Evolutionary conservation across 1,140 invertebrate genomes (phyloP), one percentile per base, ranked within the genome.

Genomic region (Drosophila paulistorum): DNA sequence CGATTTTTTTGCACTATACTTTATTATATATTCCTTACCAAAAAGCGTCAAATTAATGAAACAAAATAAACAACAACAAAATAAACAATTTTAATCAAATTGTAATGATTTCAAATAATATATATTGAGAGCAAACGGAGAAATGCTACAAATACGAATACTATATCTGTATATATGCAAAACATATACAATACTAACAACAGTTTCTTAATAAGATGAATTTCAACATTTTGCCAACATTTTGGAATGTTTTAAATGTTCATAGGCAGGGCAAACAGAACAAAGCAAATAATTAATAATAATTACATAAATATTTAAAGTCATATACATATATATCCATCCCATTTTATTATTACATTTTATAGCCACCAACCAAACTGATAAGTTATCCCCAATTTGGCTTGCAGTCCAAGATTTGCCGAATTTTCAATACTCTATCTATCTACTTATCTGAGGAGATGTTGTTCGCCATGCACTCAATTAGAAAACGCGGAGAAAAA

Each of bases 41-140:
- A 65, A 68, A 59, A 68, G 20, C 73, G 84, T 84, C 60, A 84
- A 77, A 73, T 67, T 77, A 74, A 51, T 51, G 1, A 13, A 13
- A 4, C 42, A 68, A 57, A 78, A 72, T 20, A 62, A 54, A 68
- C 62, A 71, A 54, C 51, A 13, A 23, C 20, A 23, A 1, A 23
- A 23, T 23, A 2, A 2, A 1, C 0, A 23, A 23, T 23, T 0
- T 23, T 23, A 23, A 41, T 9, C 13, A 26, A 39, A 41, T 39
- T 41, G 23, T 35, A 42, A 7, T 23, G 2, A 2, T 23, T 2
- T 23, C 1, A 23, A 23, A 23, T 1, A 23, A 1, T 23, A 17
- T 17, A 17, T 23, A 23, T 23, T 23, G 20, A 1, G 0, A 20
- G 20, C 20, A 20, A 20, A 20, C 20, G 20, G 20, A 20, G 20